Evolutionary conservation across 2,888 invertebrate species (phyloP), one percentile per base, ranked within the genome.

Genomic region (Brachylomia viminalis): DNA sequence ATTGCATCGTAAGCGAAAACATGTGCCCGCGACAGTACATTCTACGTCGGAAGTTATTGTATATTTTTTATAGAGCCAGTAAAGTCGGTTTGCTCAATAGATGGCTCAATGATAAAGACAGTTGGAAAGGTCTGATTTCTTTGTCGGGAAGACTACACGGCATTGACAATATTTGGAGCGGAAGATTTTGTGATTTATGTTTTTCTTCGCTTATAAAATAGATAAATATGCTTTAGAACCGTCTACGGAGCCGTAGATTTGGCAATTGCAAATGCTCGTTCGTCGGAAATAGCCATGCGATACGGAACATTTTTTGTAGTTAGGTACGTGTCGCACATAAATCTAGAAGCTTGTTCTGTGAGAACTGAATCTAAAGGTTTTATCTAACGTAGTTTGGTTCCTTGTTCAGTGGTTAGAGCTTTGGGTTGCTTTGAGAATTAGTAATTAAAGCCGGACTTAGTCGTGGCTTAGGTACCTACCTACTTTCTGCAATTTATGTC

Each of bases 41-140:
- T 54, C 49, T 67, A 72, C 42, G 82, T 80, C 76, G 71, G 77
- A 83, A 81, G 82, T 85, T 87, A 87, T 87, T 89, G 86, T 88
- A 82, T 85, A 87, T 87, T 90, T 90, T 91, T 90, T 90, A 88
- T 84, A 77, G 78, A 79, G 72, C 80, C 76, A 86, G 83, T 88
- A 86, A 89, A 89, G 82, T 86, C 86, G 89, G 84, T 88, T 87
- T 88, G 83, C 79, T 88, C 88, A 86, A 89, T 90, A 88, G 79
- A 88, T 82, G 77, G 78, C 69, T 79, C 86, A 82, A 83, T 85
- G 88, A 89, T 88, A 89, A 89, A 87, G 85, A 82, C 86, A 81
- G 86, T 88, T 87, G 84, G 84, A 87, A 88, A 87, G 83, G 86
- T 80, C 84, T 81, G 84, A 86, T 83, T 87, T 81, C 87, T 88